Base-by-base conservation (phyloP, 2,888 invertebrate species). In the Cephalotes varians region DNA sequence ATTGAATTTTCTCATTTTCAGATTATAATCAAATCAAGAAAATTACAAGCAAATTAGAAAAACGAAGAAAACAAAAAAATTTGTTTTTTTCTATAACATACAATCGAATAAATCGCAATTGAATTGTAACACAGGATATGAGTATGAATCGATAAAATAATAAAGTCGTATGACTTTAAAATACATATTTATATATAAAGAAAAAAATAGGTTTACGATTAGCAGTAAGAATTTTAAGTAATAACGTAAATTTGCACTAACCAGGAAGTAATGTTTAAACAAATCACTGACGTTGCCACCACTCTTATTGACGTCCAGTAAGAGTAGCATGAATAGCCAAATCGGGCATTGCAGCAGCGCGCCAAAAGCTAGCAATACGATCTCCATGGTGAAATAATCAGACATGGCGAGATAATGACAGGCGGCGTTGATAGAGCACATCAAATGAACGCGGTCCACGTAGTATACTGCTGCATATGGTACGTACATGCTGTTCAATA, bases 401-500 rank as follows among this genome's bases (percentile, higher is more conserved):
- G 95, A 95, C 87, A 97, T 95, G 0, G 96, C 95, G 1, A 97
- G 95, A 77, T 96, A 95, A 9, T 96, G 95, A 92, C 97, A 97
- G 56, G 96, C 95, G 31, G 96, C 96, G 81, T 96, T 96, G n/a
- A 97, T 95, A 80, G 96, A 96, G 92, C 97, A 97, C 93, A 96
- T 96, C 25, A 97, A 92, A 91, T 97, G 97, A 51, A 98, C 97
- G 90, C 97, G 96, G 93, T 97, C 97, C 67, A 98, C 97, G 93
- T 97, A 98, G 93, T 98, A 98, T 69, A 98, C 96, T 67, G 97
- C 96, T 15, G 98, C 98, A 93, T 97, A 98, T 0, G 98, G 97
- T 88, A 97, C 96, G 94, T 98, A 98, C 96, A 97, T 96, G 44
- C 98, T 97, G 92, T 97, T 97, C 79, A 97, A 91, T 72, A 97